Base-by-base conservation (phyloP, 1,140 invertebrate genomes). In the Tetragnatha versicolor region DNA sequence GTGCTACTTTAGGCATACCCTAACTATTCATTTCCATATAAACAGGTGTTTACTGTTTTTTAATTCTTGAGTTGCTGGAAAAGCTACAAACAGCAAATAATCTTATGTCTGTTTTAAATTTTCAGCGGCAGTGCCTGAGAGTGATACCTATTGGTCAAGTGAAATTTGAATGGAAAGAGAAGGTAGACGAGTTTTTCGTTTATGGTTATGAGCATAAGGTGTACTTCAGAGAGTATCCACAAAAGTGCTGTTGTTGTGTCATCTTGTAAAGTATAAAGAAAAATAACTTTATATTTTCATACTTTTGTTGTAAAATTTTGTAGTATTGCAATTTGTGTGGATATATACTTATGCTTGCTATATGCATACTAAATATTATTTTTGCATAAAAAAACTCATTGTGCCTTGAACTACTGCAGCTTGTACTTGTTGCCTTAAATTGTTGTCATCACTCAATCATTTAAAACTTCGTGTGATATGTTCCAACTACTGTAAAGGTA, bases 181-280 rank as follows among this genome's bases (percentile, higher is more conserved):
- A 84, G 66, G 61, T 83, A 9, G 84, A 85, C 2, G 82, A 84
- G 31, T 89, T 87, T 82, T 88, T 84, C 82, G 85, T 89, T 27
- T 89, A 88, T 84, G 89, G 89, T 10, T 85, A 86, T 61, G 88
- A 89, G 75, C 85, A 88, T 66, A 86, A 85, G 82, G 87, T 89
- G 0, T 84, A 87, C 81, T 86, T 87, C 12, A 86, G 87, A n/a
- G 86, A 88, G 78, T 89, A 89, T 82, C 89, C 89, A 10, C 87
- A 89, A 79, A 87, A 85, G 37, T 89, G 87, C 82, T 89, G 88
- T 80, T 89, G 88, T 7, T 89, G 88, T 79, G 80, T 42, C 63
- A 83, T 88, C 45, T 55, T 88, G 39, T 86, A 84, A 42, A 47
- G 45, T n/a, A n/a, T 47, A 47, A 47, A 12, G 14, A 17, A 47